Conservation (phyloP, 2,113 vertebrate genomes). For the Sisor rabdophorus region DNA sequence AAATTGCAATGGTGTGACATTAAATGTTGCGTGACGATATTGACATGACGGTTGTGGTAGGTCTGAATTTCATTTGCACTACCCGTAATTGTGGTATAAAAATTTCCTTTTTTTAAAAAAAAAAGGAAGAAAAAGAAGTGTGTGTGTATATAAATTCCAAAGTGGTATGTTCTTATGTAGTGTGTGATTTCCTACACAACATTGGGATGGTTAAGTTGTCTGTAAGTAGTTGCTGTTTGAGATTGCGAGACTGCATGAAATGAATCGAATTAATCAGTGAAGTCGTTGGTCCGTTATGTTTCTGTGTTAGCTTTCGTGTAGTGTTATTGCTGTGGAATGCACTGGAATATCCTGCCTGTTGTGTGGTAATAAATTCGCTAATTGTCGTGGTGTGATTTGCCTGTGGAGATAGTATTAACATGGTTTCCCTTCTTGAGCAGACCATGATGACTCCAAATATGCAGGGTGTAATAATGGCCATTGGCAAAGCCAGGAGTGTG, state of each 20-base stretch:
- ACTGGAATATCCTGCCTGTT: background rate
- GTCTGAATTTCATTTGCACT: no score
- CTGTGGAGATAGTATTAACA: constrained; percentile 56
- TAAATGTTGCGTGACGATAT: no score
- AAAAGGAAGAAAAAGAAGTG: no score
- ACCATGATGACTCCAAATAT: constrained; percentile 98
- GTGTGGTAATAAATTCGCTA: background rate
- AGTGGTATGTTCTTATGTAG: no score
- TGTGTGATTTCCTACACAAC: background rate
- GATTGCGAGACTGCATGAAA: background rate
- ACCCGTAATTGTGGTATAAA: no score
- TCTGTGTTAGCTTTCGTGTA: background rate
- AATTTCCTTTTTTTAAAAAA: no score
- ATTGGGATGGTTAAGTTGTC: background rate
- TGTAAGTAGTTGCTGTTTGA: background rate
- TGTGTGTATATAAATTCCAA: no score
- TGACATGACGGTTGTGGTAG: no score
- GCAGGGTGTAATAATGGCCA: constrained; percentile 99
- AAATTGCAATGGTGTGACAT: no score
- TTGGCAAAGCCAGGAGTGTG: constrained; percentile 94
- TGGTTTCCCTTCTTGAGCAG: constrained; percentile 80
- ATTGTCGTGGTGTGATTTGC: constrained; percentile 22
- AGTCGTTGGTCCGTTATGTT: background rate
- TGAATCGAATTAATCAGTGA: no score
- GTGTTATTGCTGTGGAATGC: background rate